These are phyloP conservation scores for Cettia cetti DNA, from an alignment of 2,113 vertebrate species.

Conservation along the genomic window DNA sequence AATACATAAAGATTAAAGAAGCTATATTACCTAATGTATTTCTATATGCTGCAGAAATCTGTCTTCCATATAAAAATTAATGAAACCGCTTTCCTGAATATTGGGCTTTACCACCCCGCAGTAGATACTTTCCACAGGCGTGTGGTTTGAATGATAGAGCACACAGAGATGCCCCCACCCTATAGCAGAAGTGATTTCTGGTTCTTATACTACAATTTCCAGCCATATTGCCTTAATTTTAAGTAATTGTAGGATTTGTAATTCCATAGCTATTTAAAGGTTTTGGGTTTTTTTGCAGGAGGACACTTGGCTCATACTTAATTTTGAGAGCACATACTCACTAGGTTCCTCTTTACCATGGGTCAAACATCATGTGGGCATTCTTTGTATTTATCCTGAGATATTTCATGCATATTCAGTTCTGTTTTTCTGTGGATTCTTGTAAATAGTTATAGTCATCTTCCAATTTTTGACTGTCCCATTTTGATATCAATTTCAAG, in stretches of 20 bases:
- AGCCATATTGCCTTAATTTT: neutral
- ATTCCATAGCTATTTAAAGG: neutral
- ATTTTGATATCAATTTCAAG: neutral
- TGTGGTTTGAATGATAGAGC: neutral
- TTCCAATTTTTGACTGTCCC: neutral
- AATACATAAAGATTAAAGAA: slow-evolving; percentile 15
- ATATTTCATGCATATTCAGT: neutral
- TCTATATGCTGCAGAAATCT: neutral
- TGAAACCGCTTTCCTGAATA: neutral
- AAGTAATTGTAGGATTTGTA: neutral
- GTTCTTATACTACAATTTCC: neutral
- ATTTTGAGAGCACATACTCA: neutral
- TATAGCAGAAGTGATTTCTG: neutral
- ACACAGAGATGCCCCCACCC: accelerated
- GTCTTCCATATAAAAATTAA: neutral
- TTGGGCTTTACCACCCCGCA: neutral
- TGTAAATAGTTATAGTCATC: neutral
- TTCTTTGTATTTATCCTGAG: neutral
- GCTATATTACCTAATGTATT: neutral
- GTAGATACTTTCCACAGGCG: neutral
- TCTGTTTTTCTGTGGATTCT: neutral
- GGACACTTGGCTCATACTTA: neutral
- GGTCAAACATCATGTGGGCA: accelerated
- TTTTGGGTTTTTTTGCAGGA: neutral
- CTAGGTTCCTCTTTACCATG: neutral